Base-by-base conservation (phyloP, 2,888 invertebrate genomes). In the Hartigia nigra region DNA sequence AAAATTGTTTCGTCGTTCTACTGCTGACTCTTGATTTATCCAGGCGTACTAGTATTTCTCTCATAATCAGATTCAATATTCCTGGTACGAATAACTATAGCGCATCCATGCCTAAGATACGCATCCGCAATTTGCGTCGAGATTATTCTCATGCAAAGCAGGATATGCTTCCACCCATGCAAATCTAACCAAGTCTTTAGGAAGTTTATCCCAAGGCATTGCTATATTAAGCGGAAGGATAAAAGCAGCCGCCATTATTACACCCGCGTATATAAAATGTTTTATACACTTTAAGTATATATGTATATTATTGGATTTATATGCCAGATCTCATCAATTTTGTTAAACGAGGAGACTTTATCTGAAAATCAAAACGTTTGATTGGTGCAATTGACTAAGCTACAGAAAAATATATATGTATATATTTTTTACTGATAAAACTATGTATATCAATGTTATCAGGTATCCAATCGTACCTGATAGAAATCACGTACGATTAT, bases 131-230 rank as follows among this genome's bases (percentile, higher is more conserved):
- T 75, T 34, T 75, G 31, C 37, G 23, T 23, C 23, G 23, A 31
- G 37, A 32, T 36, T 23, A 75, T 75, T 34, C 31, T 75, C 37
- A 75, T 75, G 75, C 36, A 75, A 75, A 75, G n/a, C 36, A 75
- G 75, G 75, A 75, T 75, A 23, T 31, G 75, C 72, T 14, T 31
- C 72, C 34, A 34, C 34, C 72, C 72, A 72, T 32, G 72, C 14
- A 34, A 72, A 72, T 72, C 31, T 72, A 32, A 72, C 55, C 55
- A 3, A 55, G 55, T 23, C 55, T 55, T 23, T 55, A 23, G 23
- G 55, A 55, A 23, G 55, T 55, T 55, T 55, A 55, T 55, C 23
- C 0, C 55, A 55, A 55, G 23, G 55, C 55, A 23, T 23, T 55
- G 23, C 55, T 55, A 55, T 55, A 55, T 55, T 55, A 55, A 55